Evolutionary conservation across 1,140 invertebrate species (phyloP).

Genomic region (Neodiprion pinetum): DNA sequence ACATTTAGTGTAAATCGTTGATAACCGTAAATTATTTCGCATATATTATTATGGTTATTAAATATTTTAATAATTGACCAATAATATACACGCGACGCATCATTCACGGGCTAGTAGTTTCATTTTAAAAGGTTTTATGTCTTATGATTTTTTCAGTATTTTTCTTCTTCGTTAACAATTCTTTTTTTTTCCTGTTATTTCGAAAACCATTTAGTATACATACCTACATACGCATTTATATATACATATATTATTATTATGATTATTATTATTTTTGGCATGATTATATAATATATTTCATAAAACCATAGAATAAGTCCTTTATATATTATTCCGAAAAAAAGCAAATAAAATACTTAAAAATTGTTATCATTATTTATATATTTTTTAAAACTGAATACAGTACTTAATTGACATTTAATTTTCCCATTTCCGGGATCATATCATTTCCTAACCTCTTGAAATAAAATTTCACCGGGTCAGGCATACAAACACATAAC

Average conservation of each 20-base stretch:
- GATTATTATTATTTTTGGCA: background rate
- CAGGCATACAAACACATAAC: background rate
- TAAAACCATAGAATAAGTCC: background rate
- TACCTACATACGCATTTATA: background rate
- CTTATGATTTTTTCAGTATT: background rate
- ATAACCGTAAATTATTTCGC: background rate
- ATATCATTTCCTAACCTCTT: background rate
- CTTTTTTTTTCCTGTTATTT: background rate
- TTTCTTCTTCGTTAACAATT: background rate
- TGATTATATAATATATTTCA: conserved; percentile 6
- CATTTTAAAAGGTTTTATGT: conserved; percentile 4
- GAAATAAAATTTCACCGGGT: background rate
- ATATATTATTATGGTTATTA: background rate
- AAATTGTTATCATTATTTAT: background rate
- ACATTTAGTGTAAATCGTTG: background rate
- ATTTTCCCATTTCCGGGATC: background rate
- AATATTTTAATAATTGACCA: background rate
- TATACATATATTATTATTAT: background rate
- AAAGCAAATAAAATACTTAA: conserved; percentile 5
- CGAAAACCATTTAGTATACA: background rate
- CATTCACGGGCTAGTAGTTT: background rate
- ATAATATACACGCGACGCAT: conserved; percentile 5
- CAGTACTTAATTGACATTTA: background rate
- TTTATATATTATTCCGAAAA: conserved; percentile 2
- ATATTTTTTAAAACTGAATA: background rate